Percentiles rank a stretch among this genome's conserved stretches.
Evolutionary conservation across 2,113 vertebrate genomes (phyloP).

Genomic region (Dendrocopos noguchii): DNA sequence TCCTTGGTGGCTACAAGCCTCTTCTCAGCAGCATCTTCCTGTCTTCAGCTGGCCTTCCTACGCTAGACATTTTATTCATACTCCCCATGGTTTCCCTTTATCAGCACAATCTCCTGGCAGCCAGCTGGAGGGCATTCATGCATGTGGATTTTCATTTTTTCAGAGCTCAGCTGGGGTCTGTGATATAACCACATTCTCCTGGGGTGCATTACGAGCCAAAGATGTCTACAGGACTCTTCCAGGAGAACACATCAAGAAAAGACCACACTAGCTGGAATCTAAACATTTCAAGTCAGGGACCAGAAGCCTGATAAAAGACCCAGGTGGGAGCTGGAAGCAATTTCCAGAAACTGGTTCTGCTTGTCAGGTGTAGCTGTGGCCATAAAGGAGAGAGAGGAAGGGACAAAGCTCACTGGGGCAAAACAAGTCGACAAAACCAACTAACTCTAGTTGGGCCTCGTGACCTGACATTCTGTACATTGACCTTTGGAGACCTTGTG

Average conservation of each 20-base stretch:
- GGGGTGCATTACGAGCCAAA: not conserved
- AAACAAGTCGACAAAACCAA: not conserved
- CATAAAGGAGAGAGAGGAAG: not conserved
- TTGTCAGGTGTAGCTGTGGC: not conserved
- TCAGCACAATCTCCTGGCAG: slow-evolving; percentile 12
- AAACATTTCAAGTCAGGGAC: not conserved
- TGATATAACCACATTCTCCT: not conserved
- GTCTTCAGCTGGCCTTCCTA: not conserved
- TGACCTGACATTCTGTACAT: not conserved
- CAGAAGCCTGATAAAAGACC: not conserved
- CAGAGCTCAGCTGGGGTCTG: not conserved
- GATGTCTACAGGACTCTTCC: not conserved
- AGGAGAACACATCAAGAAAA: not conserved
- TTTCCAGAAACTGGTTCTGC: not conserved
- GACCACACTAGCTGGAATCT: not conserved
- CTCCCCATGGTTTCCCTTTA: not conserved
- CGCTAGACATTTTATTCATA: not conserved
- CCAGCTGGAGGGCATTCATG: not conserved
- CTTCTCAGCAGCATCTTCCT: not conserved
- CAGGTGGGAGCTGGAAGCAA: not conserved
- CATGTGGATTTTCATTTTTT: not conserved
- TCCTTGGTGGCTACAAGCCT: not conserved
- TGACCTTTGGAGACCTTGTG: not conserved
- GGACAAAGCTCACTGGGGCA: not conserved
- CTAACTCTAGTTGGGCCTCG: not conserved